phyloP scores from a whole-genome alignment of 1,140 invertebrate species.

The Trinorchestia longiramus region DNA sequence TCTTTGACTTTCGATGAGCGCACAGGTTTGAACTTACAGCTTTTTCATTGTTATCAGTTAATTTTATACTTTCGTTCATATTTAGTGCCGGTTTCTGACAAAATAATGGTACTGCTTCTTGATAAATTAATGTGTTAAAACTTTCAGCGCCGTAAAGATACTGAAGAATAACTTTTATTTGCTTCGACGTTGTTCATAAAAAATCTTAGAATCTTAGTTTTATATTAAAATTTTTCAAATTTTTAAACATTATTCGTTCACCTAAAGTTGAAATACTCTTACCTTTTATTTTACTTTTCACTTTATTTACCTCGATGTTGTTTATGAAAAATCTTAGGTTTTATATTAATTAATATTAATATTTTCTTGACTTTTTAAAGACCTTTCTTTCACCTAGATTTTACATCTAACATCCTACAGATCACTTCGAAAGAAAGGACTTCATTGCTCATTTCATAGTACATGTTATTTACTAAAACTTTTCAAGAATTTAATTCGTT shows the following conservation, averaged over 20 bases:
- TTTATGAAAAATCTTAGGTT: neutral
- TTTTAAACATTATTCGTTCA: neutral
- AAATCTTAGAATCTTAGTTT: neutral
- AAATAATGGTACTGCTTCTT: no score
- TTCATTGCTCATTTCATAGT: neutral
- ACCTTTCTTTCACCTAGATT: neutral
- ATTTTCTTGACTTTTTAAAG: neutral
- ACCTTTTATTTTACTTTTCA: no score
- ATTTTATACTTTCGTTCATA: neutral
- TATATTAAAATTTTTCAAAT: neutral
- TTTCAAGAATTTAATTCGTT: neutral
- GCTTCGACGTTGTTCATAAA: neutral
- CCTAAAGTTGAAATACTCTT: no score
- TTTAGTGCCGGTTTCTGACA: no score
- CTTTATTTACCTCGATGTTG: neutral
- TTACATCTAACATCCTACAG: neutral
- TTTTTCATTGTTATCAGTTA: neutral
- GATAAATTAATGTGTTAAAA: neutral
- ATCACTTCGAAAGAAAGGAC: neutral
- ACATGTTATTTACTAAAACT: neutral
- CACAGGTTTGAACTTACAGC: neutral
- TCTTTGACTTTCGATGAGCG: neutral
- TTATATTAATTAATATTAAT: no score
- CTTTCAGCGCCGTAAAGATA: neutral
- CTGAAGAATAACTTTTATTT: neutral